Base-by-base conservation (phyloP, 2,888 invertebrate genomes). In the Erebia ligea region DNA sequence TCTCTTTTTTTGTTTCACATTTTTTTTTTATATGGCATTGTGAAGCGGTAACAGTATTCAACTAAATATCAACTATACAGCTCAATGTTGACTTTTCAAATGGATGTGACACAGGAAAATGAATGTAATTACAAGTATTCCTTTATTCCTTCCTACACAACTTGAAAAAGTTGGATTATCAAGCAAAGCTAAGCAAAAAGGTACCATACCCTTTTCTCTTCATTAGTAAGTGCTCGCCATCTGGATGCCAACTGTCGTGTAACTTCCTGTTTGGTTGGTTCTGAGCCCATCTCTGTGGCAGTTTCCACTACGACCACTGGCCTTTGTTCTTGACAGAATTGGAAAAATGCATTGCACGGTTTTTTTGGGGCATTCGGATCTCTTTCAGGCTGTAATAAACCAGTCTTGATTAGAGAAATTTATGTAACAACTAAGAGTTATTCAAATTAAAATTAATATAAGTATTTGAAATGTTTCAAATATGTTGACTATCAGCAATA, bases 291-390 rank as follows among this genome's bases (percentile, higher is more conserved):
- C 75, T 95, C 95, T 0, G 94, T 88, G 74, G 92, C 93, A 34
- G 95, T 87, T 80, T 95, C 95, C 72, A 96, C 95, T 87, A 96
- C 95, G 40, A 96, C 94, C 19, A 96, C 85, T n/a, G 96, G 96
- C 71, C 96, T 89, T 81, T 96, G 96, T 80, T 96, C 96, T 90
- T 96, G 96, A 77, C 96, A 97, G 86, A 96, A 97, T 87, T 96
- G 96, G 81, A 97, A 96, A 86, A 96, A 96, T 63, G 97, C 96
- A 94, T 97, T 97, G 68, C 96, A 96, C 1, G 96, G 96, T 76
- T 96, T 94, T 83, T 97, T 97, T 0, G 97, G 96, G 63, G 96
- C 96, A 87, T 96, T 96, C 0, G 96, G 96, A 88, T 96, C 97
- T 79, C 85, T 86, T 82, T 93, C 92, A 69, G 92, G 89, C 92